Base-by-base conservation (phyloP, 2,797 vertebrate genomes). In the Halcyon chelicuti region DNA sequence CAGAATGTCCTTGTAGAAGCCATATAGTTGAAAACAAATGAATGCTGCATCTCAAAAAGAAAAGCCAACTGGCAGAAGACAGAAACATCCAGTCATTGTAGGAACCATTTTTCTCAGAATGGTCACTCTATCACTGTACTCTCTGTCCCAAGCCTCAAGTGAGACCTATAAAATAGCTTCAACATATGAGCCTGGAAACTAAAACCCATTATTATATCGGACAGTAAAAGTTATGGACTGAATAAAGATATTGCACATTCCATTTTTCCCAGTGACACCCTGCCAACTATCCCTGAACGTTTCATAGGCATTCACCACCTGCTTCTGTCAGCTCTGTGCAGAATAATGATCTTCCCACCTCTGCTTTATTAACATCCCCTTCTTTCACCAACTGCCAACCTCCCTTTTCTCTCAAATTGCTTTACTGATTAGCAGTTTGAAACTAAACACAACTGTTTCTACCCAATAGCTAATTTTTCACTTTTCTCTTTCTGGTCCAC, bases 221-320 rank as follows among this genome's bases (percentile, higher is more conserved):
- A 86, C 76, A 94, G 72, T 91, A 88, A 87, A 96, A 94, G 71
- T 88, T 95, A 95, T 72, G 76, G 85, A 86, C 91, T 65, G 85
- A 93, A 96, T 89, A 88, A 90, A 95, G 78, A 76, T 63, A 82
- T 29, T 35, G 35, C 54, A 62, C 70, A 61, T 92, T 65, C 73
- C 68, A 84, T 92, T 95, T 88, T 88, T 81, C 61, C 68, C 66
- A 39, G 29, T 75, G 79, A 92, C 70, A 88, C 10, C 3, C 19
- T 68, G 79, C 66, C 85, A 95, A 10, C 26, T 28, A 54, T 46
- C n/a, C 46, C 67, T 57, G 55, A 91, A 85, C 6, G 0, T 65
- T 86, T 49, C 83, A 78, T 16, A 84, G 66, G 54, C 35, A 46
- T 84, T 84, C 80, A 75, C 70, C 46, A 90, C 76, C 62, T 47